phyloP scores from a whole-genome alignment of 2,113 vertebrate species.

The Meles meles region DNA sequence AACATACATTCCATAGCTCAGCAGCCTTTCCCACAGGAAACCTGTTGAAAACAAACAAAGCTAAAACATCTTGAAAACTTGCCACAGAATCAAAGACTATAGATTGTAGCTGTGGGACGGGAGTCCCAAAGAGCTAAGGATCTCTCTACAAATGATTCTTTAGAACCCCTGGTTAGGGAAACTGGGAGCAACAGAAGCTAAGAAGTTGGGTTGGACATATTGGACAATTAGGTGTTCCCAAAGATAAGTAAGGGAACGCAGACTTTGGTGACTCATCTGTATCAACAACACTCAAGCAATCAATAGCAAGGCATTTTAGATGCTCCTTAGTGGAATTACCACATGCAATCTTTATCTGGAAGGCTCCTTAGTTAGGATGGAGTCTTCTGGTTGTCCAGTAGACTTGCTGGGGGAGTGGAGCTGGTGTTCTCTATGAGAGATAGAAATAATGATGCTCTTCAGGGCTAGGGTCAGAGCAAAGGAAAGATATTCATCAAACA shows the following conservation, averaged over 20 bases:
- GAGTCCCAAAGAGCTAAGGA: background rate
- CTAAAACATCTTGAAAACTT: background rate
- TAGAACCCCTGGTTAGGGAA: background rate
- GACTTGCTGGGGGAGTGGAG: background rate
- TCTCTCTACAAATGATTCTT: background rate
- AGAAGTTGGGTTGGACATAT: background rate
- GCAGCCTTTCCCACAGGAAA: background rate
- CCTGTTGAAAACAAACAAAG: background rate
- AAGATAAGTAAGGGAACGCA: background rate
- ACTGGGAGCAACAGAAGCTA: background rate
- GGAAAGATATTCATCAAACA: background rate
- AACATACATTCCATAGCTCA: background rate
- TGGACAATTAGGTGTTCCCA: background rate
- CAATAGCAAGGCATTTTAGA: background rate
- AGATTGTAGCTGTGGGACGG: background rate
- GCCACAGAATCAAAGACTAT: background rate
- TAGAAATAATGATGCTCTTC: background rate
- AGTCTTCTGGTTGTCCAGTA: background rate
- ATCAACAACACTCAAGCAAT: background rate
- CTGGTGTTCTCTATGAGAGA: background rate
- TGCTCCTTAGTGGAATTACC: background rate
- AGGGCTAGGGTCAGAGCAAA: background rate
- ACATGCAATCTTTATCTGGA: background rate
- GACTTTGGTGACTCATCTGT: background rate
- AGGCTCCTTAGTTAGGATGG: background rate